phyloP scores from a whole-genome alignment of 2,113 vertebrate genomes.

The Bettongia penicillata region DNA sequence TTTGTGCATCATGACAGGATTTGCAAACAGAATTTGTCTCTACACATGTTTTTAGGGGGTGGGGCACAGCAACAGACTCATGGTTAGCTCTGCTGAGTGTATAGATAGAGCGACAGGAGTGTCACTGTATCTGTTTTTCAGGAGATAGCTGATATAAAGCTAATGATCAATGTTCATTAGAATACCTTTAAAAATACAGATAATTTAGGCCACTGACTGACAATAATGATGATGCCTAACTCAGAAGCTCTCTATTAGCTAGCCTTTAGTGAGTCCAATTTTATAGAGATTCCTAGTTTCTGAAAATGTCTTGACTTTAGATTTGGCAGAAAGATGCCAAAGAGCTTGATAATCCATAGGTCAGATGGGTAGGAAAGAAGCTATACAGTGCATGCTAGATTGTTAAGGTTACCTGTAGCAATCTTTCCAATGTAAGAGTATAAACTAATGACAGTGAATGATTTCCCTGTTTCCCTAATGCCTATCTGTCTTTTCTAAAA shows the following conservation, averaged over 20 bases:
- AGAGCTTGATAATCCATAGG: not conserved
- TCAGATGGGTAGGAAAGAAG: not conserved
- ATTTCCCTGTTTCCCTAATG: no score
- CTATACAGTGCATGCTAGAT: no score
- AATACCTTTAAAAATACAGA: not conserved
- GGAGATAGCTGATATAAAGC: not conserved
- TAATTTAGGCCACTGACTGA: not conserved
- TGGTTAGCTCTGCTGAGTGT: not conserved
- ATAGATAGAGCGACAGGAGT: not conserved
- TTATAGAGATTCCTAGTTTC: not conserved
- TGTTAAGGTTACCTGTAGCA: no score
- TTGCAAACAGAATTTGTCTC: not conserved
- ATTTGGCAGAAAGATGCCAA: not conserved
- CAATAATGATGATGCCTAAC: no score
- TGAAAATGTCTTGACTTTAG: not conserved
- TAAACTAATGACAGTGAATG: no score
- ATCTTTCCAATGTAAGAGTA: no score
- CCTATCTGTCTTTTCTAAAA: no score
- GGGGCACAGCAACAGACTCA: not conserved
- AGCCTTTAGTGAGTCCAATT: not conserved
- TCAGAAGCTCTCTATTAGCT: no score
- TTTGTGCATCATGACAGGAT: not conserved
- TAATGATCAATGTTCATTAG: not conserved
- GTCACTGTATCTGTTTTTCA: not conserved
- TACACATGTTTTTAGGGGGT: not conserved